phyloP scores from a whole-genome alignment of 2,113 vertebrate genomes.

The Trinectes maculatus region DNA sequence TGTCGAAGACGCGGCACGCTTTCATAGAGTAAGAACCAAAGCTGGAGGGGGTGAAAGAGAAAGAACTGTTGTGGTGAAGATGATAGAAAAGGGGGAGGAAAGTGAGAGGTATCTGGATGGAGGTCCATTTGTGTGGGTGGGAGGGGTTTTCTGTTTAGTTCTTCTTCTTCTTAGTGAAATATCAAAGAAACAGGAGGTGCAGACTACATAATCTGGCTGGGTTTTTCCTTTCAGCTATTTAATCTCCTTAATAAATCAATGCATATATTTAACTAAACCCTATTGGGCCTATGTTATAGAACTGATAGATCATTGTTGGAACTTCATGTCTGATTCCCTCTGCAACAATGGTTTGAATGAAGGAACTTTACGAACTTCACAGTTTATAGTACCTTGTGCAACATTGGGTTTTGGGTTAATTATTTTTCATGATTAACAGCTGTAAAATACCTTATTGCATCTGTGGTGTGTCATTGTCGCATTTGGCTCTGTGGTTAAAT shows the following conservation, averaged over 20 bases:
- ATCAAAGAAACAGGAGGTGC: not conserved
- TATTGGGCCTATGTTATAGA: not conserved
- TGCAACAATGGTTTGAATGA: no score
- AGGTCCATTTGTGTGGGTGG: not conserved
- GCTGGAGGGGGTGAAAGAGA: conserved; percentile 7
- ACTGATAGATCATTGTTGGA: not conserved
- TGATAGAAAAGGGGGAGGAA: conserved; percentile 45
- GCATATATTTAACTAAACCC: not conserved
- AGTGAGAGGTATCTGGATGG: conserved; percentile 7
- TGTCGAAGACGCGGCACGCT: conserved; percentile 15
- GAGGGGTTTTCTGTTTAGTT: not conserved
- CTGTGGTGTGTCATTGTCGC: not conserved
- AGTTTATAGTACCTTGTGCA: conserved; percentile 34
- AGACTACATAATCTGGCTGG: not conserved
- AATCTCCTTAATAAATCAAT: not conserved
- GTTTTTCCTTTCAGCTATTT: no score
- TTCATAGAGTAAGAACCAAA: conserved; percentile 32
- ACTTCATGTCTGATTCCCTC: no score
- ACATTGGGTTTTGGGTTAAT: conserved; percentile 11
- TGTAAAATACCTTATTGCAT: not conserved
- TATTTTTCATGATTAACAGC: conserved; percentile 1
- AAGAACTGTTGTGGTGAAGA: conserved; percentile 30
- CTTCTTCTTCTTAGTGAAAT: no score
- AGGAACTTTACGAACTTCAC: no score
- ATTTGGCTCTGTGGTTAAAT: not conserved